Base-by-base conservation (phyloP, 2,113 vertebrate genomes). In the Amia ocellicauda region DNA sequence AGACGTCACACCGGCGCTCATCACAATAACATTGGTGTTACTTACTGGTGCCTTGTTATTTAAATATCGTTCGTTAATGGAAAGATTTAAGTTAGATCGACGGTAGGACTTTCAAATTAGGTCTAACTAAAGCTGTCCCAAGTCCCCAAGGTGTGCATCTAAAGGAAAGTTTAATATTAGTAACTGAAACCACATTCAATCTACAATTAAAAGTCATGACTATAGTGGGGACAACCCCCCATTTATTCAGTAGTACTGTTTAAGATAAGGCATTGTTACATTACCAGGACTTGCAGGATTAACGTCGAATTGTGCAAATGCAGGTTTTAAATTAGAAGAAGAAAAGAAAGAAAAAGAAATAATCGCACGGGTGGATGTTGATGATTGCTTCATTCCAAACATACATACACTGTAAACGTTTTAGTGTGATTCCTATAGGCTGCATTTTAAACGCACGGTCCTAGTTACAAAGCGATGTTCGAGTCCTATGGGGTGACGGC, bases 241-340 rank as follows among this genome's bases (percentile, higher is more conserved):
- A 83, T 81, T 83, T 88, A 84, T 86, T 89, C 85, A 85, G 90
- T 85, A 91, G 89, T 89, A 85, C 73, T 80, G 70, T 65, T 78
- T 80, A 81, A 85, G 70, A 87, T 91, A 94, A 95, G 93, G 93
- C 93, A 92, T 91, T 89, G 82, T 90, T 86, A 85, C 80, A 81
- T 71, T 75, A 78, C 83, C 47, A 70, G 80, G 83, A 60, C 85
- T 85, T 80, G 79, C 80, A 80, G 85, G 85, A 62, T 72, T 82
- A 74, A 75, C 73, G 80, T 81, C 70, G 85, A 55, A 75, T 86
- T 86, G 85, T 81, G 77, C 74, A 81, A 86, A 90, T 89, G 81
- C 82, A 78, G 81, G 75, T 88, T 67, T 85, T 78, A 83, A 82
- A 77, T 67, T 84, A 81, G 82, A 82, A 79, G 62, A 80, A 74